Conservation (phyloP, 2,113 vertebrate genomes). For the Anoura caudifer region DNA sequence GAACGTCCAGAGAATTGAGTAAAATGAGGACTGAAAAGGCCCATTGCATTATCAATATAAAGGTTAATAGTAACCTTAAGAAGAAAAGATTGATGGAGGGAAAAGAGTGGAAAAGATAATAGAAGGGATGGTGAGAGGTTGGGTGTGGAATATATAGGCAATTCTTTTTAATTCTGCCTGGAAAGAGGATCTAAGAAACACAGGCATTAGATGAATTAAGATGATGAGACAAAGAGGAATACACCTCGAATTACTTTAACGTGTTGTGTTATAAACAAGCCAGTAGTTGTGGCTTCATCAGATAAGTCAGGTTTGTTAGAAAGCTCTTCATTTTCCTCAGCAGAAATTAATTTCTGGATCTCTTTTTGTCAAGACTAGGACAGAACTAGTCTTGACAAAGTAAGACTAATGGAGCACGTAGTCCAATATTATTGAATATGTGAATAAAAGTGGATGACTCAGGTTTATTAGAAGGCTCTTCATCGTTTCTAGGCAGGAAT, state of each 20-base stretch:
- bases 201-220: background rate
- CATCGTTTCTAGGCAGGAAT: background rate
- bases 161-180: background rate
- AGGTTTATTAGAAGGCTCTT: background rate
- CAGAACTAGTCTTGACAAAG: too few relatives aligned
- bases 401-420: too few relatives aligned
- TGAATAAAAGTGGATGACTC: too few relatives aligned
- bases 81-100: background rate
- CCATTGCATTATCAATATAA: background rate
- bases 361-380: too few relatives aligned
- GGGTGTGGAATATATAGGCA: background rate
- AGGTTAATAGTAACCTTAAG: background rate
- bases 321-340: too few relatives aligned
- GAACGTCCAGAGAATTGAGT: background rate
- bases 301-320: background rate
- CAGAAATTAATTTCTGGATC: too few relatives aligned
- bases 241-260: background rate
- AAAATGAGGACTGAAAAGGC: background rate
- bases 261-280: background rate
- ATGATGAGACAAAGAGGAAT: background rate
- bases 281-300: background rate
- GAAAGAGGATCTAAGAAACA: background rate
- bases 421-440: too few relatives aligned
- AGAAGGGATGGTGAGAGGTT: background rate
- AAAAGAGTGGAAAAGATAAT: background rate